Conservation (phyloP, 1,140 invertebrate genomes). For the Panagrolaimus sp. region DNA sequence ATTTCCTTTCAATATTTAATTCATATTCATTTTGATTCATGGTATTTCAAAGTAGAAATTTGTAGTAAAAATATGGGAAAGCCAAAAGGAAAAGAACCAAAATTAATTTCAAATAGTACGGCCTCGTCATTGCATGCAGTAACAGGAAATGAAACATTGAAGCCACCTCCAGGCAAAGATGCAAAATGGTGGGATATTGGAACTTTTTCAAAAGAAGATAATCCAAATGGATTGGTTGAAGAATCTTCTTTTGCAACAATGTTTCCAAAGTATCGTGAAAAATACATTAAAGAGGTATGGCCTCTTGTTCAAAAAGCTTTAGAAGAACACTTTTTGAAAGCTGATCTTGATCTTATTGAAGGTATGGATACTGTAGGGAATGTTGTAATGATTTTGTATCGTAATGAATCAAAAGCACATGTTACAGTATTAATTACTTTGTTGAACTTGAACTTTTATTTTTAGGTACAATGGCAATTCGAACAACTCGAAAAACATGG, state of each 20-base stretch:
- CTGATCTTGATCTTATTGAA: slow-evolving; percentile 77
- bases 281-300: slow-evolving; percentile 92
- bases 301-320: slow-evolving; percentile 82
- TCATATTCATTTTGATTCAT: not conserved
- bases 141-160: slow-evolving; percentile 1
- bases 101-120: slow-evolving; percentile 7
- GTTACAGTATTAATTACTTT: too few relatives aligned
- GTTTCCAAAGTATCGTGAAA: slow-evolving; percentile 88
- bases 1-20: not conserved
- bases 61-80: not conserved
- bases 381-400: too few relatives aligned
- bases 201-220: slow-evolving; percentile 83
- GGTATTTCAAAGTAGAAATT: too few relatives aligned
- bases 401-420: too few relatives aligned
- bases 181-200: slow-evolving; percentile 71
- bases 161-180: slow-evolving; percentile 53
- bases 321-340: slow-evolving; percentile 67
- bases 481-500: slow-evolving; percentile 93
- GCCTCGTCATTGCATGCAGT: not conserved
- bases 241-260: slow-evolving; percentile 76
- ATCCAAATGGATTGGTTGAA: slow-evolving; percentile 73
- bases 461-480: slow-evolving; percentile 89
- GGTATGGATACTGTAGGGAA: too few relatives aligned
- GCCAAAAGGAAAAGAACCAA: not conserved
- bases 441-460: slow-evolving; percentile 60